Base-by-base conservation (phyloP, 1,140 invertebrate genomes). In the Pseudomyrmex concolor region DNA sequence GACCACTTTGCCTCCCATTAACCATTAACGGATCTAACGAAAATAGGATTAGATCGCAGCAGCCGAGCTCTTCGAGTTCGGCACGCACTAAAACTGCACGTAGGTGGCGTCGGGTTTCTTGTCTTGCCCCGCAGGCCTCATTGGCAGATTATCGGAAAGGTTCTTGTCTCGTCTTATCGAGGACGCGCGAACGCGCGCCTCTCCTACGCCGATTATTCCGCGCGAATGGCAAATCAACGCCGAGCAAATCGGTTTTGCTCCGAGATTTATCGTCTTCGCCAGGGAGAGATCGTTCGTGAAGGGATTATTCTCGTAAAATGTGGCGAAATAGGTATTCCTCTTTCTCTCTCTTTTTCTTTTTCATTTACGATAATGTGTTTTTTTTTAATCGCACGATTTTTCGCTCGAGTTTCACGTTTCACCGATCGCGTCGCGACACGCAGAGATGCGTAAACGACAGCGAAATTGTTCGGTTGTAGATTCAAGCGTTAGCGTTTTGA, bases 1-100 rank as follows among this genome's bases (percentile, higher is more conserved):
- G 93, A 92, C 94, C 93, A 94, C 93, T 94, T 94, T 94, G 93
- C 92, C 91, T 93, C 87, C 93, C 93, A 94, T 94, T 94, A 94
- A 93, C 93, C 93, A 94, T 94, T 94, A 94, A 94, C 92, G 93
- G 93, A 94, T 94, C 91, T 92, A 91, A 87, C 91, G 91, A 90
- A 93, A 94, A 93, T 94, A 93, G 94, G 94, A 94, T 94, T 94
- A 94, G 90, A 88, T 88, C 78, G 84, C 73, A 57, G 74, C 84
- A 68, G 78, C 84, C 84, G 73, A 82, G 73, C 22, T 67, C 48
- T 66, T 68, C 83, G 55, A 83, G 48, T 82, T 67, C 68, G 73
- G 55, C 57, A 76, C 55, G 17, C 60, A 59, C 64, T 88, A 80
- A 89, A 88, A 89, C 86, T 88, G 78, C 66, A 62, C 63, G 62